Evolutionary conservation across 2,797 vertebrate species (phyloP).

Genomic region (Sciaenops ocellatus): DNA sequence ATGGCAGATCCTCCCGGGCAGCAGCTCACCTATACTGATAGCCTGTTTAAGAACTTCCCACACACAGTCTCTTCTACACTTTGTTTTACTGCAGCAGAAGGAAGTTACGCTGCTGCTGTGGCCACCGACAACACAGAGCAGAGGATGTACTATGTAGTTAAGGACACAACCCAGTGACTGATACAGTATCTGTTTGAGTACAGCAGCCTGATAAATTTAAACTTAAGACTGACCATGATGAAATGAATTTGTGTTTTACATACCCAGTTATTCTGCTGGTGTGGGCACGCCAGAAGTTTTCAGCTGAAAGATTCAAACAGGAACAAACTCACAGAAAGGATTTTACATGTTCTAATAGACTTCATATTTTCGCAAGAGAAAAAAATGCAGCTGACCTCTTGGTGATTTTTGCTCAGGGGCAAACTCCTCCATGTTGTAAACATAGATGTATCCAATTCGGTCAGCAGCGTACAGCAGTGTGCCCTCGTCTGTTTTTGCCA

Average conservation of each 20-base stretch:
- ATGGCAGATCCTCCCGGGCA: slow-evolving; percentile 48
- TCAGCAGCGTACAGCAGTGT: slow-evolving; percentile 72
- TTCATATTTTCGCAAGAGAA: neutral
- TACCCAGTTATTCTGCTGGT: slow-evolving; percentile 76
- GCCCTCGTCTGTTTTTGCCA: slow-evolving; percentile 70
- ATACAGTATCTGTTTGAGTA: neutral
- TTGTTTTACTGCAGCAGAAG: slow-evolving; percentile 44
- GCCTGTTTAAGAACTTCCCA: slow-evolving; percentile 52
- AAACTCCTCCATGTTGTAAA: slow-evolving; percentile 75
- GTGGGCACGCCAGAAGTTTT: slow-evolving; percentile 82
- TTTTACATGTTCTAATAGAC: slow-evolving; percentile 13
- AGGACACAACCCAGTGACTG: neutral
- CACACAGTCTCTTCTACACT: slow-evolving; percentile 39
- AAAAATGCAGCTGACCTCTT: slow-evolving; percentile 39
- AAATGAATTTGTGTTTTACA: slow-evolving; percentile 36
- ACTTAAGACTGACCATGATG: slow-evolving; percentile 1
- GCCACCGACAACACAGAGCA: slow-evolving; percentile 9
- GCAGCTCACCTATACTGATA: slow-evolving; percentile 50
- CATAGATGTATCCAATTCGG: slow-evolving; percentile 70
- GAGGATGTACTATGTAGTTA: slow-evolving; percentile 20
- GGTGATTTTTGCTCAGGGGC: slow-evolving; percentile 64
- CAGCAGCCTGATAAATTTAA: neutral
- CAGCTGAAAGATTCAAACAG: slow-evolving; percentile 57
- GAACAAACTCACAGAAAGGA: neutral
- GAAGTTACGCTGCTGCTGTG: slow-evolving; percentile 29